A percentile compares a stretch with the other conserved stretches of the same genome.
These are phyloP conservation scores for Characodon lateralis DNA, from an alignment of 2,797 vertebrate genomes.

Conservation along the genomic window DNA sequence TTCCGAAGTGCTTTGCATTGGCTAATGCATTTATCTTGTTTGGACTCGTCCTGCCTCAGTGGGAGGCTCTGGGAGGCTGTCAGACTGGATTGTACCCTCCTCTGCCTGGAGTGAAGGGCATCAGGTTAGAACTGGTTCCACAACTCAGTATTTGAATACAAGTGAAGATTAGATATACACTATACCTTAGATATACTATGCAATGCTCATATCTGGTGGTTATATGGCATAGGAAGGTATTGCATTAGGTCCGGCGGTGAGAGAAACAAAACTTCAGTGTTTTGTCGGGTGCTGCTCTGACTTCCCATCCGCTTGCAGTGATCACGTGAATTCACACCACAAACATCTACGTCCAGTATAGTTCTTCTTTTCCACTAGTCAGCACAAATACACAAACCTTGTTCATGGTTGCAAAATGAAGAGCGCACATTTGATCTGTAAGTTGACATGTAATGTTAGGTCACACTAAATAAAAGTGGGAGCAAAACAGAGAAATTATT, in stretches of 20 bases:
- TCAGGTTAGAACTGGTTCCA: conserved; percentile 18
- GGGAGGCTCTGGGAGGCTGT: conserved; percentile 37
- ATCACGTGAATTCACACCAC: neutral
- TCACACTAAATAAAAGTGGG: neutral
- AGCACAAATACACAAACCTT: neutral
- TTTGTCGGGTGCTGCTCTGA: neutral
- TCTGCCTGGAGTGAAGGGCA: conserved; percentile 6
- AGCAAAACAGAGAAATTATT: neutral
- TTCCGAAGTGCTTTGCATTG: conserved; percentile 38
- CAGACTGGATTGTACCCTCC: conserved; percentile 24
- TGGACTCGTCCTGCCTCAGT: conserved; percentile 51
- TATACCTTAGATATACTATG: neutral
- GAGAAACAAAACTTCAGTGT: neutral
- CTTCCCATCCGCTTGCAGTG: neutral
- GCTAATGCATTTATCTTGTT: conserved; percentile 59
- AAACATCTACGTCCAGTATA: too few species aligned
- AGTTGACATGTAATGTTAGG: neutral
- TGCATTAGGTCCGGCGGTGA: conserved; percentile 1
- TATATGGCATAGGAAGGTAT: conserved; percentile 4
- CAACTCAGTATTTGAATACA: conserved; percentile 26
- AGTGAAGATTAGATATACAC: neutral
- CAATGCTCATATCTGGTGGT: conserved; percentile 7
- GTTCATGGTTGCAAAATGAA: neutral
- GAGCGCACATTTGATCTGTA: neutral
- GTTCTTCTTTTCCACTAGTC: neutral